These are phyloP conservation scores for Naja naja DNA, from an alignment of 2,113 vertebrate genomes.

Conservation along the genomic window DNA sequence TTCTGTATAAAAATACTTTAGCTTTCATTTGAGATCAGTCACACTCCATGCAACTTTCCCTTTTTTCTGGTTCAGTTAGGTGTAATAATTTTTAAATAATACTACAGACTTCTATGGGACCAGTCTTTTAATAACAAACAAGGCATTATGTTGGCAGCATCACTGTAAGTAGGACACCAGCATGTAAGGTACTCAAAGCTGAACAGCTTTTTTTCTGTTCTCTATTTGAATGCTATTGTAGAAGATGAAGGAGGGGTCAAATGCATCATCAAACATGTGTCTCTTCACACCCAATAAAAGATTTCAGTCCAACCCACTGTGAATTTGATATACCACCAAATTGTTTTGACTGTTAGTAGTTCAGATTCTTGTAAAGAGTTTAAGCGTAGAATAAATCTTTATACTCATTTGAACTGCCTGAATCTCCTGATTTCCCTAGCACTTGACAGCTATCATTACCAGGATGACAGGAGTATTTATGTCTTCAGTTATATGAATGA, in stretches of 20 bases:
- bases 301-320: background rate
- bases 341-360: background rate
- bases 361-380: background rate
- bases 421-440: background rate
- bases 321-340: background rate
- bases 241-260: background rate
- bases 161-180: background rate
- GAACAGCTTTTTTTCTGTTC: background rate
- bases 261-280: background rate
- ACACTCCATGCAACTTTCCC: fast-evolving
- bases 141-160: slow-evolving; percentile 8
- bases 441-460: background rate
- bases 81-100: slow-evolving; percentile 39
- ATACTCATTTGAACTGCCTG: background rate
- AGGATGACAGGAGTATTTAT: background rate
- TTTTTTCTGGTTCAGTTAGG: slow-evolving; percentile 4
- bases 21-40: background rate
- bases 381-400: background rate
- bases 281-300: background rate
- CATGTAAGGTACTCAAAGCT: background rate
- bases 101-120: background rate
- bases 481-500: background rate
- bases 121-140: slow-evolving; percentile 15
- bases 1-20: background rate
- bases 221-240: background rate